These are phyloP conservation scores for Phyllopteryx taeniolatus DNA, from an alignment of 2,113 vertebrate genomes.

Conservation along the genomic window DNA sequence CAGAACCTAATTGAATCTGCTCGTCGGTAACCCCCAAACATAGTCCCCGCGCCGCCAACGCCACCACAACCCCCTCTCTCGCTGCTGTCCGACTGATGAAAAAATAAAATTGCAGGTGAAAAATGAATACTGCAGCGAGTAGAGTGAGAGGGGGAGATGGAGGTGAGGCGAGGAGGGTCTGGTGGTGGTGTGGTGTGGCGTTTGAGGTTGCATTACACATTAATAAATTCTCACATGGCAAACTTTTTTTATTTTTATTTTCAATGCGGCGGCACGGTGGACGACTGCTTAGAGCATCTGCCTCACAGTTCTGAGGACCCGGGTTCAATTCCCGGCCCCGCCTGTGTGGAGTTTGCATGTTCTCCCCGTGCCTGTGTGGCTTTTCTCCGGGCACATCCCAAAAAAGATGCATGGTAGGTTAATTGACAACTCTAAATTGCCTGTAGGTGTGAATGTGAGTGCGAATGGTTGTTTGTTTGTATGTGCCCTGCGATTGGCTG, in stretches of 20 bases:
- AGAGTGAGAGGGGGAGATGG: constrained; percentile 1
- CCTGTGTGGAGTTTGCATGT: too few relatives aligned
- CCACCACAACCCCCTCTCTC: not conserved
- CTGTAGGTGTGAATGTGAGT: too few relatives aligned
- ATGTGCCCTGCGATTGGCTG: too few relatives aligned
- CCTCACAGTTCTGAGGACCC: too few relatives aligned
- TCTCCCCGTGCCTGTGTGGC: too few relatives aligned
- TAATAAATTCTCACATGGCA: constrained; percentile 43
- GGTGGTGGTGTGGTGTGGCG: not conserved
- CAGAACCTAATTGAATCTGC: constrained; percentile 80
- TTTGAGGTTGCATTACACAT: constrained; percentile 17
- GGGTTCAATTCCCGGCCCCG: too few relatives aligned
- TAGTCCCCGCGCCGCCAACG: not conserved
- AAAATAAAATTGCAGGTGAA: constrained; percentile 79
- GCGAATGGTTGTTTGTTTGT: too few relatives aligned
- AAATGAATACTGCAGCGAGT: constrained; percentile 68
- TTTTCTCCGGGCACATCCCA: too few relatives aligned
- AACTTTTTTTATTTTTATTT: constrained; percentile 39
- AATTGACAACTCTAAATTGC: too few relatives aligned
- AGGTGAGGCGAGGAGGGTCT: constrained; percentile 14
- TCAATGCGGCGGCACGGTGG: constrained; percentile 31
- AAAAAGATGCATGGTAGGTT: too few relatives aligned
- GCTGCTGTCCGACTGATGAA: constrained; percentile 64
- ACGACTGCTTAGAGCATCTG: too few relatives aligned
- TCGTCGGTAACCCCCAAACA: constrained; percentile 46